Conservation (phyloP, 2,888 invertebrate species). For the Apotomis betuletana region DNA sequence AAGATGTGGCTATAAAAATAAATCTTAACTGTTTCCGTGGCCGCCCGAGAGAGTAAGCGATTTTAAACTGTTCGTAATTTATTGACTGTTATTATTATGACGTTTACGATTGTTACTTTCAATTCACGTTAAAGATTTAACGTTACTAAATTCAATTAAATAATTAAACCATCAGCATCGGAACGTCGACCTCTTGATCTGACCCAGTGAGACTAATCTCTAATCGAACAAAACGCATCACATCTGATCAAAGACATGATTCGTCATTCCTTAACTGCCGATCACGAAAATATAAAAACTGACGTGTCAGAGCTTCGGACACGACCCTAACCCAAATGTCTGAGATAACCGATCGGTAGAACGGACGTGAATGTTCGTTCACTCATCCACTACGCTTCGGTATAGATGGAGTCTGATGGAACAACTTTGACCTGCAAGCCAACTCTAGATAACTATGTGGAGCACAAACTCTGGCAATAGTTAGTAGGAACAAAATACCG, state of each 20-base stretch:
- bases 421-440: neutral
- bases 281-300: constrained; percentile 73
- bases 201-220: constrained; percentile 54
- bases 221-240: constrained; percentile 52
- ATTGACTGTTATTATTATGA: constrained; percentile 36
- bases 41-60: constrained; percentile 19
- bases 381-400: constrained; percentile 57
- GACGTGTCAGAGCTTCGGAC: constrained; percentile 66
- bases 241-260: constrained; percentile 66
- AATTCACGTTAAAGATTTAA: constrained; percentile 33
- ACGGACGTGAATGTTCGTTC: constrained; percentile 75
- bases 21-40: constrained; percentile 9
- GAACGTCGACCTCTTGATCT: constrained; percentile 45
- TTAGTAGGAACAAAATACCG: neutral
- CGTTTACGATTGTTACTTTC: constrained; percentile 41
- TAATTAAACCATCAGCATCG: constrained; percentile 38
- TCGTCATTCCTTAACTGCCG: constrained; percentile 66
- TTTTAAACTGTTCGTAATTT: constrained; percentile 33
- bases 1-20: constrained; percentile 14
- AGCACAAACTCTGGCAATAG: neutral
- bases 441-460: neutral
- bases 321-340: constrained; percentile 76
- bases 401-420: constrained; percentile 32
- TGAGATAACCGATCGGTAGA: constrained; percentile 69
- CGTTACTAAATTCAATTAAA: constrained; percentile 42